Evolutionary conservation across 2,797 vertebrate species (phyloP).

Genomic region (Gorsachius magnificus): DNA sequence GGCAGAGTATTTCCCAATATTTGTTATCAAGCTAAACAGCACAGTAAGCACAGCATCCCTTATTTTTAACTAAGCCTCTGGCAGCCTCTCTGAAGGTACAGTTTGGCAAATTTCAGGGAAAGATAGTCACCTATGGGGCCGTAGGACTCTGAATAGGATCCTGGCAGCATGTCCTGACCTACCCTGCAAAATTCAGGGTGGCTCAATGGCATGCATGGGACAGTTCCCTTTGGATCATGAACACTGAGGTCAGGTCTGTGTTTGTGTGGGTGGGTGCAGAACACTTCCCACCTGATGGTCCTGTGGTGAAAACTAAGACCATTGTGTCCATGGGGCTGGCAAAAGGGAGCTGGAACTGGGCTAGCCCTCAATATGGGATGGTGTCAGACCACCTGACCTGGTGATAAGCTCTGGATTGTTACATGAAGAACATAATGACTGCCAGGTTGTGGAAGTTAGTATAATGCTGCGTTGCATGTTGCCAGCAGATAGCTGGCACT

Average conservation of each 20-base stretch:
- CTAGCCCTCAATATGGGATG: neutral
- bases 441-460: neutral
- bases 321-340: neutral
- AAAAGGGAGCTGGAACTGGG: neutral
- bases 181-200: neutral
- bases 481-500: neutral
- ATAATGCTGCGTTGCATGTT: neutral
- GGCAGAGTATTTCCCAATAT: neutral
- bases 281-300: neutral
- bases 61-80: neutral
- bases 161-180: neutral
- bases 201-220: neutral
- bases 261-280: neutral
- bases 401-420: neutral
- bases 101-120: neutral
- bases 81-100: neutral
- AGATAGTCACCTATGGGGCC: neutral
- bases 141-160: neutral
- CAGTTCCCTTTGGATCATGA: neutral
- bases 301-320: neutral
- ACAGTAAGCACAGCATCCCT: neutral
- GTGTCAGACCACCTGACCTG: neutral
- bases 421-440: neutral
- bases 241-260: neutral
- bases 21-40: neutral